These are phyloP conservation scores for Pungitius pungitius DNA, from an alignment of 2,113 vertebrate species.

Conservation along the genomic window DNA sequence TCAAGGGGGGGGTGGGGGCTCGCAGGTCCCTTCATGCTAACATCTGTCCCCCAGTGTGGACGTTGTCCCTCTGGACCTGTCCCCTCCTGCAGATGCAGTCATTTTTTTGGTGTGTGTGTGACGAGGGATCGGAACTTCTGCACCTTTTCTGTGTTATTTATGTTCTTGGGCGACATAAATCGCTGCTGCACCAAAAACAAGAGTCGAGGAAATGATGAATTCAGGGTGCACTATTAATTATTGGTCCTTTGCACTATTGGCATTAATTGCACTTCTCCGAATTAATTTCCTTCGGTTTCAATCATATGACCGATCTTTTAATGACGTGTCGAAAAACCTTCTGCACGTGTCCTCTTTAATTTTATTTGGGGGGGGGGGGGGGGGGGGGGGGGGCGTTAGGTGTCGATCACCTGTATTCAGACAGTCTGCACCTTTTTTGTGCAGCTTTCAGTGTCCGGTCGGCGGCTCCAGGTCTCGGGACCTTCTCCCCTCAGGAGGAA, in stretches of 20 bases:
- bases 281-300: background rate
- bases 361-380: background rate
- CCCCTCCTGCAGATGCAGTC: too few relatives aligned
- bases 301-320: background rate
- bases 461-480: constrained; percentile 29
- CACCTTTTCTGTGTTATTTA: background rate
- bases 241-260: background rate
- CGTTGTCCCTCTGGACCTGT: background rate
- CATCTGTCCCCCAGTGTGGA: background rate
- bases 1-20: background rate
- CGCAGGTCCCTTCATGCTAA: background rate
- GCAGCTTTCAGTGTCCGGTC: constrained; percentile 27
- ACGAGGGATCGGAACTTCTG: background rate
- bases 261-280: background rate
- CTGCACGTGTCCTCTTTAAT: background rate
- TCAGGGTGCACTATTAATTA: background rate
- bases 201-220: background rate
- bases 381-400: too few relatives aligned
- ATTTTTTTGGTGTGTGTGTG: too few relatives aligned
- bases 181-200: background rate
- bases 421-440: constrained; percentile 29
- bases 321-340: background rate
- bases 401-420: constrained; percentile 10
- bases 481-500: constrained; percentile 43
- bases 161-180: background rate